Base-by-base conservation (phyloP, 1,140 invertebrate species). In the Eufriesea mexicana region DNA sequence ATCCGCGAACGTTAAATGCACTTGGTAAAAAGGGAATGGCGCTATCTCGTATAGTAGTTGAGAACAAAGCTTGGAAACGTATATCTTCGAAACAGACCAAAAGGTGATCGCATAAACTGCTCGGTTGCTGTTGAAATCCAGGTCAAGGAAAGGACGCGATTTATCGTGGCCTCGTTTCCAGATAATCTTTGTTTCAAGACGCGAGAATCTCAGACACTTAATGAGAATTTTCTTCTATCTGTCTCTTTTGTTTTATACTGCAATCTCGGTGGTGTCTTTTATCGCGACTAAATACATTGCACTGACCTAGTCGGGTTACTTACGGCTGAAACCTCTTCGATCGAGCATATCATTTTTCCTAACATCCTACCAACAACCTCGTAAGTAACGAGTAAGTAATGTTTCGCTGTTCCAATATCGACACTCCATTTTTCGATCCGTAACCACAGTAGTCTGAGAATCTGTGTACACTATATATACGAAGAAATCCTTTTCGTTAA, bases 161-260 rank as follows among this genome's bases (percentile, higher is more conserved):
- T 84, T 84, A 73, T 84, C 61, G 35, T 79, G 75, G 67, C 80
- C 75, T n/a, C 80, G 18, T 83, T 72, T 55, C 67, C 23, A 54
- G 42, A 59, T 49, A 61, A 67, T 73, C 70, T 68, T 80, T 68
- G 77, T 67, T 80, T 68, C 49, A 42, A 47, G 78, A 71, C 25
- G 23, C 80, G 62, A 25, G n/a, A 77, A 59, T 45, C 54, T 68
- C 23, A 23, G 47, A 66, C n/a, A 74, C 59, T 10, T 74, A 74
- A 62, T 51, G 79, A 74, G 28, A 64, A 18, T 54, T 47, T 71
- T 25, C 45, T 62, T 49, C 59, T n/a, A 75, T 62, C 25, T 45
- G 59, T 55, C 18, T 67, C 35, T 10, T 68, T n/a, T 45, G n/a
- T 28, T 54, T 55, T 45, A 42, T 14, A 25, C 25, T 35, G 61